phyloP scores from a whole-genome alignment of 2,113 vertebrate species.

The Andinoacara biseriatus region DNA sequence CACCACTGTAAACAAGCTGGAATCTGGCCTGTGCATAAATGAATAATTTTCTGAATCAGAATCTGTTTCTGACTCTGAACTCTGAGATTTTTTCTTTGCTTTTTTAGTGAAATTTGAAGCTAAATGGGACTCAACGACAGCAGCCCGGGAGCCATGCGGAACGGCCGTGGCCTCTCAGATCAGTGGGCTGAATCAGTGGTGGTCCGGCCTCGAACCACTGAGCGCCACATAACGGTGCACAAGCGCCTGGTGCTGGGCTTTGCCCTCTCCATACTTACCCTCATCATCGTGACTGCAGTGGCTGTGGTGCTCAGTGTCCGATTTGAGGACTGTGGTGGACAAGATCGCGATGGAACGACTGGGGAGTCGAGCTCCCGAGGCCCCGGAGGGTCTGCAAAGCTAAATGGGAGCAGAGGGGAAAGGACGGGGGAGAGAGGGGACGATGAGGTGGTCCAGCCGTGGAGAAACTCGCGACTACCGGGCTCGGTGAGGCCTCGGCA shows the following conservation, averaged over 20 bases:
- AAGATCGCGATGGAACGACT: conserved; percentile 34
- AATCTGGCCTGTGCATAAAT: conserved; percentile 15
- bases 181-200: conserved; percentile 88
- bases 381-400: conserved; percentile 52
- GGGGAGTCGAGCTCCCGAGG: conserved; percentile 46
- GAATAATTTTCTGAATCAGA: background rate
- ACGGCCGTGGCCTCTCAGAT: conserved; percentile 85
- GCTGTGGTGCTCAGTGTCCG: conserved; percentile 90
- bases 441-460: conserved; percentile 81
- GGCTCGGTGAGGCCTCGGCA: conserved; percentile 87
- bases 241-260: conserved; percentile 90
- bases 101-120: conserved; percentile 13
- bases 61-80: background rate
- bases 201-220: conserved; percentile 88
- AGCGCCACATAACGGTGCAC: conserved; percentile 90
- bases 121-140: conserved; percentile 87
- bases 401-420: conserved; percentile 73
- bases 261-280: conserved; percentile 89
- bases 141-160: conserved; percentile 81
- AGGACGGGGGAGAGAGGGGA: conserved; percentile 63
- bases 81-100: background rate
- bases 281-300: conserved; percentile 89
- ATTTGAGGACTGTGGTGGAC: conserved; percentile 86
- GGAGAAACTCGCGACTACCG: conserved; percentile 86
- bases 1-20: background rate